Conservation (phyloP, 2,797 vertebrate genomes). For the Thunnus albacares region DNA sequence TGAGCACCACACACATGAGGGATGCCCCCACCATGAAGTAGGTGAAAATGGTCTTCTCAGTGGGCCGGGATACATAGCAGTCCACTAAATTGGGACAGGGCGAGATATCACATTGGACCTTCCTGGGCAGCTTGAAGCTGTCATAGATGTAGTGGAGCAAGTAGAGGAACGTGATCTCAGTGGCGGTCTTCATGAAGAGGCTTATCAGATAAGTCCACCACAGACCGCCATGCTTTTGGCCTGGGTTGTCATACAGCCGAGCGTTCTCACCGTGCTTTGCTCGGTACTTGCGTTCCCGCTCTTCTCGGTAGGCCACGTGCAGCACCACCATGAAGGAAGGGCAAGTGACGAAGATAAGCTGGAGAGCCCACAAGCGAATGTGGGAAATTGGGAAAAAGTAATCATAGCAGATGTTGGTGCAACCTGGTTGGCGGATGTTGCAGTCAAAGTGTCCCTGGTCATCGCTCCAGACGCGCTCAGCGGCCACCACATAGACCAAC, state of each 20-base stretch:
- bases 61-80: slow-evolving; percentile 93
- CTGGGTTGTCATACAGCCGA: slow-evolving; percentile 88
- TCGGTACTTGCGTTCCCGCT: slow-evolving; percentile 88
- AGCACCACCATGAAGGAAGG: slow-evolving; percentile 93
- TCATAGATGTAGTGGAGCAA: slow-evolving; percentile 91
- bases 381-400: slow-evolving; percentile 93
- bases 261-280: slow-evolving; percentile 86
- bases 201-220: slow-evolving; percentile 96
- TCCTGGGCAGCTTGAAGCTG: slow-evolving; percentile 90
- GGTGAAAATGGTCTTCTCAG: slow-evolving; percentile 94
- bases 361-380: slow-evolving; percentile 94
- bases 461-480: slow-evolving; percentile 92
- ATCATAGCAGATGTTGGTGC: slow-evolving; percentile 93
- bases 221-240: slow-evolving; percentile 93
- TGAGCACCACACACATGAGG: slow-evolving; percentile 90
- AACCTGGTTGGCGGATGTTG: slow-evolving; percentile 93
- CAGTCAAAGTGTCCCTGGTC: slow-evolving; percentile 95
- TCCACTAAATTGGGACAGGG: slow-evolving; percentile 93
- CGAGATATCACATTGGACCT: slow-evolving; percentile 87
- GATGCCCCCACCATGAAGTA: slow-evolving; percentile 97
- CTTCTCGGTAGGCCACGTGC: slow-evolving; percentile 92
- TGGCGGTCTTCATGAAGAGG: slow-evolving; percentile 90
- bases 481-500: slow-evolving; percentile 93
- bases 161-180: slow-evolving; percentile 91
- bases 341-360: slow-evolving; percentile 95